phyloP scores from a whole-genome alignment of 2,888 invertebrate species.

The Dolichomitus sp. region DNA sequence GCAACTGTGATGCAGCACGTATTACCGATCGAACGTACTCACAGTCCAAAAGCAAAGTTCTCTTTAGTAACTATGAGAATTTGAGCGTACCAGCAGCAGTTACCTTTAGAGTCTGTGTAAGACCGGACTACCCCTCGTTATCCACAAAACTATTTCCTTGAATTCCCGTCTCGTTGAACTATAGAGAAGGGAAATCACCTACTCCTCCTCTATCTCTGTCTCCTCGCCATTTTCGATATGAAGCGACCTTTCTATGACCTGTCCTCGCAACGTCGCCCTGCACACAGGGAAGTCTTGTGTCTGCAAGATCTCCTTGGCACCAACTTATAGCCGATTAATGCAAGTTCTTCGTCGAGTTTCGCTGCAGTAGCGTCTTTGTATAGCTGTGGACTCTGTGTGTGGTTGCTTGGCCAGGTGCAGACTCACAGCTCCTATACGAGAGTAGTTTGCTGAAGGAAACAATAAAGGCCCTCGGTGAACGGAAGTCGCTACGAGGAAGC shows the following conservation, averaged over 20 bases:
- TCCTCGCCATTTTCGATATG: slow-evolving; percentile 16
- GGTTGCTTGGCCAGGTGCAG: slow-evolving; percentile 38
- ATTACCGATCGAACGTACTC: slow-evolving; percentile 47
- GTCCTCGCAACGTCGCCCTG: slow-evolving; percentile 20
- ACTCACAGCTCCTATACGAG: slow-evolving; percentile 31
- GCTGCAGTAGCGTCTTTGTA: slow-evolving; percentile 72
- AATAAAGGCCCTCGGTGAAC: slow-evolving; percentile 42
- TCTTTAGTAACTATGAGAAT: slow-evolving; percentile 42
- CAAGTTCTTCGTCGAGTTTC: slow-evolving; percentile 75
- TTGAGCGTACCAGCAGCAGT: slow-evolving; percentile 3
- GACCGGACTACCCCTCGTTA: slow-evolving; percentile 63
- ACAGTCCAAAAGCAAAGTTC: slow-evolving; percentile 35
- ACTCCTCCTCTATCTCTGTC: neutral
- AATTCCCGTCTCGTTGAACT: slow-evolving; percentile 55
- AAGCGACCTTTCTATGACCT: slow-evolving; percentile 9
- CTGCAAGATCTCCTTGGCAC: slow-evolving; percentile 71
- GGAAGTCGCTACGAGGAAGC: slow-evolving; percentile 50
- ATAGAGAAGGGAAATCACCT: neutral
- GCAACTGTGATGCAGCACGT: slow-evolving; percentile 38
- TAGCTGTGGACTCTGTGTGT: slow-evolving; percentile 32
- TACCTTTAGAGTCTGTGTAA: slow-evolving; percentile 33
- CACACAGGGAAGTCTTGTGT: slow-evolving; percentile 26
- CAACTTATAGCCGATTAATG: slow-evolving; percentile 82
- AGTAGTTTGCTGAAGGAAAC: slow-evolving; percentile 65
- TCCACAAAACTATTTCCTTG: slow-evolving; percentile 69